Percentiles rank a stretch among this genome's conserved stretches.
Conservation (phyloP, 2,888 invertebrate species). For the Catocala nupta region DNA sequence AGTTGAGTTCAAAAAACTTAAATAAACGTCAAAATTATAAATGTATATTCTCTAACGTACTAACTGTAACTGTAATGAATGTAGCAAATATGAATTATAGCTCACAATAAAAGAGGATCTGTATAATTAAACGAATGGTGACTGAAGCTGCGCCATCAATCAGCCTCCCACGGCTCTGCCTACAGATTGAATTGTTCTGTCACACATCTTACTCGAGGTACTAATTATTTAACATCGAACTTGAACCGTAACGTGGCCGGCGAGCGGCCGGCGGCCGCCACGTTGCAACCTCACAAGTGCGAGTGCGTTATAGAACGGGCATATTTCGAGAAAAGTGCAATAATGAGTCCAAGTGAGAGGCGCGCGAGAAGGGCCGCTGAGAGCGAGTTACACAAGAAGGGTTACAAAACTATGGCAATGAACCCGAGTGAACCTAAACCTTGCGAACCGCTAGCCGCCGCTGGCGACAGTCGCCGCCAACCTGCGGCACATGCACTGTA, state of each 20-base stretch:
- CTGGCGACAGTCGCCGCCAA: constrained; percentile 70
- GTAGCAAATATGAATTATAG: constrained; percentile 41
- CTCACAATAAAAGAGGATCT: constrained; percentile 27
- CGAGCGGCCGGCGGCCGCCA: constrained; percentile 13
- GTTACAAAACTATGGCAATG: constrained; percentile 88
- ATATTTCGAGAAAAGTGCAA: constrained; percentile 59
- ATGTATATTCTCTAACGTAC: constrained; percentile 21
- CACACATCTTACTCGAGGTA: constrained; percentile 37
- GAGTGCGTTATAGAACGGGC: constrained; percentile 24
- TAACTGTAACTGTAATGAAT: constrained; percentile 42
- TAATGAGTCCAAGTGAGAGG: constrained; percentile 83
- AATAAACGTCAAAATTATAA: constrained; percentile 3
- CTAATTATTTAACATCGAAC: constrained; percentile 43
- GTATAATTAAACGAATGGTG: constrained; percentile 46
- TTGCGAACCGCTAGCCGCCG: constrained; percentile 85
- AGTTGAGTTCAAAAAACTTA: constrained; percentile 6
- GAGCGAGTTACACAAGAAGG: constrained; percentile 87
- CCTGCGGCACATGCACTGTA: constrained; percentile 57
- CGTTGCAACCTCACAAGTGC: constrained; percentile 12
- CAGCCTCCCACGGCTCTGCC: constrained; percentile 45
- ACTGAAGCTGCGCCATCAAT: constrained; percentile 43
- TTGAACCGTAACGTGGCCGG: constrained; percentile 22
- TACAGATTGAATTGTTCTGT: constrained; percentile 52
- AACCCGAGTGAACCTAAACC: constrained; percentile 86
- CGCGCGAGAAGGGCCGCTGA: constrained; percentile 75